A percentile compares a stretch with the other conserved stretches of the same genome.
Evolutionary conservation across 1,140 invertebrate genomes (phyloP).

Genomic region (Pygmarrhopalites habei): DNA sequence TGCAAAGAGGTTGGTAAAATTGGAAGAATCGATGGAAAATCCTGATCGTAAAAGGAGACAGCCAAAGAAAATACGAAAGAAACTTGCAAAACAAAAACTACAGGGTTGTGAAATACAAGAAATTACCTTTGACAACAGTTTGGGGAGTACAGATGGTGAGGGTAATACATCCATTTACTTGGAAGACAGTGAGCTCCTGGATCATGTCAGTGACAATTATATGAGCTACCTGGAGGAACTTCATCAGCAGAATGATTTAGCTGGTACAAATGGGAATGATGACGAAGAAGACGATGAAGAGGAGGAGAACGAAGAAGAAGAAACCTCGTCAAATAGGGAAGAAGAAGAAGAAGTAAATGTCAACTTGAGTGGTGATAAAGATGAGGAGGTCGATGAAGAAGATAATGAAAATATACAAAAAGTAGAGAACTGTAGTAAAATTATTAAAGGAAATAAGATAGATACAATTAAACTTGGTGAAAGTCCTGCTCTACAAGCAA

Average conservation of each 20-base stretch:
- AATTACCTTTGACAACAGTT: slow-evolving; percentile 17
- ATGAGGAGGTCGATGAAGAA: neutral
- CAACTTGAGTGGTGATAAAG: neutral
- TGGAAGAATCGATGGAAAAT: slow-evolving; percentile 43
- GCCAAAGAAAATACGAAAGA: slow-evolving; percentile 29
- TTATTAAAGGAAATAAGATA: neutral
- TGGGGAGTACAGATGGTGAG: slow-evolving; percentile 23
- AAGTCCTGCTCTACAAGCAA: neutral
- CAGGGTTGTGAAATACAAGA: neutral
- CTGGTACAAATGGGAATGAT: too few relatives aligned
- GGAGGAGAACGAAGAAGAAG: too few relatives aligned
- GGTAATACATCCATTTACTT: slow-evolving; percentile 20
- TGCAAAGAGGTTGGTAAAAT: slow-evolving; percentile 42
- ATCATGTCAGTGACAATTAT: slow-evolving; percentile 33
- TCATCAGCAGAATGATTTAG: neutral
- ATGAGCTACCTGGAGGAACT: slow-evolving; percentile 33
- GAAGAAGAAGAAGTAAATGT: neutral
- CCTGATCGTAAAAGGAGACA: slow-evolving; percentile 34
- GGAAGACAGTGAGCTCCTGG: slow-evolving; percentile 25
- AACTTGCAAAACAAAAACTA: slow-evolving; percentile 1
- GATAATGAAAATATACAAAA: neutral
- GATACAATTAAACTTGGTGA: neutral
- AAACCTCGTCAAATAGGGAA: too few relatives aligned
- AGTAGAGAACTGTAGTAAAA: neutral
- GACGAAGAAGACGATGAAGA: too few relatives aligned